phyloP scores from a whole-genome alignment of 1,140 invertebrate species.

The Panulirus ornatus region DNA sequence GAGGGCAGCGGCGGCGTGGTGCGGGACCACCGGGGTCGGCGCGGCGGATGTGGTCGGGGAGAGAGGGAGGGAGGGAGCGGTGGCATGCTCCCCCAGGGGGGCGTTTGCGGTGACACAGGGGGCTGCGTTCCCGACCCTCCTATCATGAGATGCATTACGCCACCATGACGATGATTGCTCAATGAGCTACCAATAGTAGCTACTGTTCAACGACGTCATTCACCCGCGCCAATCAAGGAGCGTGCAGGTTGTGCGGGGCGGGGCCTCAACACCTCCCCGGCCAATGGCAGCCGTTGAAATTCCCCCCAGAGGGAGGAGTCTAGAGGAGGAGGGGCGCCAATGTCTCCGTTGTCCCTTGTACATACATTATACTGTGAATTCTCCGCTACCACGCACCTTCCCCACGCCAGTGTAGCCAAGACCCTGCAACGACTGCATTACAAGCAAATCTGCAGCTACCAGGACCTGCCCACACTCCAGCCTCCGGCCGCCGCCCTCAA shows the following conservation, averaged over 20 bases:
- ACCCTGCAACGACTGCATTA: slow-evolving; percentile 46
- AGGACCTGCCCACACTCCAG: not conserved
- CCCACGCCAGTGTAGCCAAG: slow-evolving; percentile 39
- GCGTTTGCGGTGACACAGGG: not conserved
- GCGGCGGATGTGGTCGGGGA: not conserved
- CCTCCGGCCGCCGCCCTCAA: not conserved
- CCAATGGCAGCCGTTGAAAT: slow-evolving; percentile 45
- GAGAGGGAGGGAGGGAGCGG: slow-evolving; percentile 5
- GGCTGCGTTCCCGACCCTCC: not conserved
- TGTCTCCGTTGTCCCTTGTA: slow-evolving; percentile 62
- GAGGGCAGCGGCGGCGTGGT: not conserved
- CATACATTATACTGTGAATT: slow-evolving; percentile 72
- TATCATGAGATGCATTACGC: slow-evolving; percentile 52
- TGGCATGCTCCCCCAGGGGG: not conserved
- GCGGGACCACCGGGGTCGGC: not conserved
- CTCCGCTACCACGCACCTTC: slow-evolving; percentile 61
- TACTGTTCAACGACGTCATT: slow-evolving; percentile 55
- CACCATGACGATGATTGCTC: slow-evolving; percentile 66
- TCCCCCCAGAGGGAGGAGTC: slow-evolving; percentile 42
- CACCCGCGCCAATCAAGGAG: slow-evolving; percentile 32
- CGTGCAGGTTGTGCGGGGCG: slow-evolving; percentile 58
- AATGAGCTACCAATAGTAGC: slow-evolving; percentile 70
- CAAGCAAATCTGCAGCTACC: slow-evolving; percentile 26
- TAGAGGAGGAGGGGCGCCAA: slow-evolving; percentile 48
- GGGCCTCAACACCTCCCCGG: slow-evolving; percentile 16